Evolutionary conservation across 2,797 vertebrate species (phyloP), one percentile per base, ranked within the genome.

Genomic region (Enteromius paludinosus): DNA sequence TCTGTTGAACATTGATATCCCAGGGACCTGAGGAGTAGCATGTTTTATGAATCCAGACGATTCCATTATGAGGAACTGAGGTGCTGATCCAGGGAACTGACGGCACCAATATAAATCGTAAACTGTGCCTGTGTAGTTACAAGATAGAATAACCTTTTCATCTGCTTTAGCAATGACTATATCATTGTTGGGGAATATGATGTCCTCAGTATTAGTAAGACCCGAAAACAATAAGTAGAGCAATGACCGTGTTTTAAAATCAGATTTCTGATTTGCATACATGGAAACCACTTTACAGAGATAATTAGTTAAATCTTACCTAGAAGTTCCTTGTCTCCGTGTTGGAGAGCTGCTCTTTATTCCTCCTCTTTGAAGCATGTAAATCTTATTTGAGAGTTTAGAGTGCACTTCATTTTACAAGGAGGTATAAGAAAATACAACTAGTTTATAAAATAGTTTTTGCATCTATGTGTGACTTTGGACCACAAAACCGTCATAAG

Each of bases 11-110:
- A 72, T 49, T 30, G 17, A 30, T 18, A 78, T 78, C 1, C 56
- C 43, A n/a, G 49, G 82, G 28, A 62, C 10, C 38, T 28, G 70
- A 74, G 47, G 12, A 43, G 49, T 38, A 25, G 59, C 35, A 12
- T 72, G 28, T 72, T 0, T 33, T 72, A 20, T 52, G 28, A 52
- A 0, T 33, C 70, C 70, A 52, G 70, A 72, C 0, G 62, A 70
- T 28, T 56, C n/a, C 59, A 43, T 59, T 10, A 74, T 20, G 43
- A 75, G 62, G 73, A 83, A n/a, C 25, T 74, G 41, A 61, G 70
- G 59, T 25, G 54, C 30, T 30, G 70, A 82, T 38, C 30, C 45
- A 23, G 70, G 59, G 45, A 64, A 25, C 6, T 52, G 79, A 38
- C 62, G 28, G 65, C 68, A 79, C 78, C 65, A 79, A 4, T n/a